Evolutionary conservation across 2,113 vertebrate genomes (phyloP), one percentile per base, ranked within the genome.

Genomic region (Eleginops maclovinus): DNA sequence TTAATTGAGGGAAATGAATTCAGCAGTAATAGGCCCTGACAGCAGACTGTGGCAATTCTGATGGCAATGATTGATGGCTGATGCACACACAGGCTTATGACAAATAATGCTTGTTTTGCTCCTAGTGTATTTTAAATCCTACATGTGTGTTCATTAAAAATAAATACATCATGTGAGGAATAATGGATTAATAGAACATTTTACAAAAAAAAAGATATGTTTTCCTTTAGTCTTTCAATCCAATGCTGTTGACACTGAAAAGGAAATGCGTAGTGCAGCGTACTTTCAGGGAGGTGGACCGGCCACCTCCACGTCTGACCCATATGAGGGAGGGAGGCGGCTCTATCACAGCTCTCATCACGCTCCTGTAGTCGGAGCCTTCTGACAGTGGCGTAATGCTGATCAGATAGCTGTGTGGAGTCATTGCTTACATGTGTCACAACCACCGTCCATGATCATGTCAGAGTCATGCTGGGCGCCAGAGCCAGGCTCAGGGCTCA

Each of bases 1-100:
- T 94, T 95, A 95, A 95, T 95, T 95, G 93, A 94, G 92, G 93
- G 87, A 94, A 95, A 94, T 94, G 91, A 93, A 94, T 94, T 93
- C 93, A 92, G 91, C 80, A 66, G 92, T 95, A 94, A 94, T 93
- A 93, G 92, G 91, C 88, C 86, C 89, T 91, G 92, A 94, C 94
- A 94, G 91, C 92, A 93, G 85, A 93, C 87, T 87, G 89, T 89
- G 90, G 93, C 90, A 88, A 87, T 90, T 93, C 83, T 93, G 93
- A 94, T 94, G 91, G 80, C 78, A 63, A 86, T 93, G 94, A 94
- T 93, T 93, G 94, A 94, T 94, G 92, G 91, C 89, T 94, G 91
- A 93, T 93, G 89, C 85, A 84, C 88, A 84, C 85, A 66, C 88
- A 72, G 88, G 82, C 86, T 91, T 86, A 88, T 89, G 90, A 91